Base-by-base conservation (phyloP, 2,797 vertebrate species). In the Mormyrus proboscirostris region DNA sequence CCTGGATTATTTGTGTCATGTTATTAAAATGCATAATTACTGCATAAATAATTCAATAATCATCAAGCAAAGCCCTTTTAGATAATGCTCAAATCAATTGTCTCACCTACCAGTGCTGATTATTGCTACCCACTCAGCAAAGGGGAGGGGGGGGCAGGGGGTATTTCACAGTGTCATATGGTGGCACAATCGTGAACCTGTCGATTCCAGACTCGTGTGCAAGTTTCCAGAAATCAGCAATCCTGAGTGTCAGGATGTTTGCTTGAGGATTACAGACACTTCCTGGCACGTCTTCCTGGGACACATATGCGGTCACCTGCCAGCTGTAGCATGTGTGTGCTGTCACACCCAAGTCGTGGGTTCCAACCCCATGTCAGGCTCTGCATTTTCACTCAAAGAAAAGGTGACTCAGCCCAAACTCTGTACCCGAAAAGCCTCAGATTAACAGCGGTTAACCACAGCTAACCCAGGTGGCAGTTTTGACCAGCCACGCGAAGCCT, bases 21-120 rank as follows among this genome's bases (percentile, higher is more conserved):
- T 89, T 89, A 79, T 79, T 65, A 69, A 73, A 88, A 38, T 33
- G 25, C 7, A 87, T 22, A 89, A 62, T 25, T 85, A 22, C 83
- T 50, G 50, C 14, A 62, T 29, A 84, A 83, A 85, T 83, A 65
- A 89, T 85, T 85, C 83, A 85, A 51, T 85, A 85, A 53, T 6
- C 22, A 50, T 14, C 25, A 51, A 65, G 14, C 19, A 50, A 79
- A 73, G 33, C 2, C 49, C 65, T 22, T 19, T 89, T 89, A 79
- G 76, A 87, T 51, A 57, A 79, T 55, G 69, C 69, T 38, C 50
- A 22, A 47, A 6, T 69, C 51, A 85, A 41, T 57, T 76, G 47
- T 47, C 73, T 88, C 33, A 87, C 22, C 29, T 29, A 73, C 29
- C 41, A 51, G 19, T 19, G 85, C n/a, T 76, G 10, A 55, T 87